Conservation (phyloP, 1,140 invertebrate species). For the Harpegnathos saltator region DNA sequence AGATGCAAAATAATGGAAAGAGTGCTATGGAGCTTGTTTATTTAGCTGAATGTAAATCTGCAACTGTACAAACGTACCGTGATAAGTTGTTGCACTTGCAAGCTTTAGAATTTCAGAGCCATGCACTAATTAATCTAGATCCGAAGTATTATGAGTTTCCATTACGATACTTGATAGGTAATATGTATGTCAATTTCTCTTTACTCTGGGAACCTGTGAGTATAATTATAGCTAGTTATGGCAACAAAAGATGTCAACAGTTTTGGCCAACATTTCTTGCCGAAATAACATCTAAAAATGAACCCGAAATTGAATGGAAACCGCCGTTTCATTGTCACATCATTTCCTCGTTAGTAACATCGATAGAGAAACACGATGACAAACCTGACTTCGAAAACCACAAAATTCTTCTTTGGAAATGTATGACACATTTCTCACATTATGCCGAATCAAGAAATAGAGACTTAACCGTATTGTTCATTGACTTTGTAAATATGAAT, state of each 20-base stretch:
- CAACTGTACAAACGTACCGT: constrained; percentile 91
- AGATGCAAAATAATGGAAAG: constrained; percentile 67
- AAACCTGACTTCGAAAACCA: constrained; percentile 91
- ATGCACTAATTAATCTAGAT: constrained; percentile 86
- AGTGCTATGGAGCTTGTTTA: constrained; percentile 80
- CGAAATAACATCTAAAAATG: constrained; percentile 85
- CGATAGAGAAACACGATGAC: constrained; percentile 81
- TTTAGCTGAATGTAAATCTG: constrained; percentile 89
- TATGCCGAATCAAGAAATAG: constrained; percentile 92
- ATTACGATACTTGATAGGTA: constrained; percentile 92
- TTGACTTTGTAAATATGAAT: constrained; percentile 90
- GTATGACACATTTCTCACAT: constrained; percentile 90
- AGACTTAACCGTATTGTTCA: constrained; percentile 91
- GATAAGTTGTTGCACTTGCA: constrained; percentile 91
- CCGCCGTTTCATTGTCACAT: constrained; percentile 75
- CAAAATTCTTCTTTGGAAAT: constrained; percentile 92
- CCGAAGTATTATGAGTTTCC: constrained; percentile 88
- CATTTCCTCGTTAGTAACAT: constrained; percentile 66
- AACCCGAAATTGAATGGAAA: constrained; percentile 67
- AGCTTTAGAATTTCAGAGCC: constrained; percentile 89
- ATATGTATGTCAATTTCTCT: constrained; percentile 94
- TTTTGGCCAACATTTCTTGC: constrained; percentile 93
- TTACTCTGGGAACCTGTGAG: constrained; percentile 94
- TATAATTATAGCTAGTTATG: constrained; percentile 91
- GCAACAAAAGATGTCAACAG: constrained; percentile 87